A percentile compares a stretch with the other conserved stretches of the same genome.
phyloP scores from a whole-genome alignment of 2,888 invertebrate genomes.

The Stegana nigrithorax region DNA sequence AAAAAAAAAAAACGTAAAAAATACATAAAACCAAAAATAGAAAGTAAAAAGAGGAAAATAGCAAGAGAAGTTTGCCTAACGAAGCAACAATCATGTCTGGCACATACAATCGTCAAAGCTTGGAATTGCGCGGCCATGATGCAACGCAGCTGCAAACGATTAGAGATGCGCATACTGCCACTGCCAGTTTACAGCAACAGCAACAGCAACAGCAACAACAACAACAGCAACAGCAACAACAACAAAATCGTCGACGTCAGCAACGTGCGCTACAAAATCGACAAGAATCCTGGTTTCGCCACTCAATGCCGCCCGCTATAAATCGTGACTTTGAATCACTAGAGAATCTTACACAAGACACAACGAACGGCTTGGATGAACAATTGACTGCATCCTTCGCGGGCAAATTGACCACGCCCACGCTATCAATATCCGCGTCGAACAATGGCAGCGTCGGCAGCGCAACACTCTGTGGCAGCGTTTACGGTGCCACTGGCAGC shows the following conservation, averaged over 20 bases:
- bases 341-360: slow-evolving; percentile 54
- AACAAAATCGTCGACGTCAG: slow-evolving; percentile 47
- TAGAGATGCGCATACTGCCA: slow-evolving; percentile 12
- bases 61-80: too few relatives aligned
- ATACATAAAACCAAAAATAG: too few relatives aligned
- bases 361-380: slow-evolving; percentile 51
- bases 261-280: slow-evolving; percentile 48
- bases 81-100: slow-evolving; percentile 47
- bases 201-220: slow-evolving; percentile 48
- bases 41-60: too few relatives aligned
- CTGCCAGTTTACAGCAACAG: slow-evolving; percentile 33
- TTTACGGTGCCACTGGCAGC: slow-evolving; percentile 27
- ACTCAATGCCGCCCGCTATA: slow-evolving; percentile 63
- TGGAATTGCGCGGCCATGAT: slow-evolving; percentile 50
- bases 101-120: slow-evolving; percentile 50
- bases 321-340: slow-evolving; percentile 64
- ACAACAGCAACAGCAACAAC: slow-evolving; percentile 53
- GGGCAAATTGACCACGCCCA: slow-evolving; percentile 35
- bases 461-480: slow-evolving; percentile 35
- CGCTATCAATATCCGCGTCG: slow-evolving; percentile 20
- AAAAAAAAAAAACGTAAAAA: slow-evolving; percentile 20
- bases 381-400: slow-evolving; percentile 55
- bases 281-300: slow-evolving; percentile 64
- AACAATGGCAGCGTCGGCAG: slow-evolving; percentile 26
- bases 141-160: slow-evolving; percentile 5